Percentiles rank a stretch among this genome's conserved stretches.
Evolutionary conservation across 2,797 vertebrate genomes (phyloP).

Genomic region (Squalus acanthias): DNA sequence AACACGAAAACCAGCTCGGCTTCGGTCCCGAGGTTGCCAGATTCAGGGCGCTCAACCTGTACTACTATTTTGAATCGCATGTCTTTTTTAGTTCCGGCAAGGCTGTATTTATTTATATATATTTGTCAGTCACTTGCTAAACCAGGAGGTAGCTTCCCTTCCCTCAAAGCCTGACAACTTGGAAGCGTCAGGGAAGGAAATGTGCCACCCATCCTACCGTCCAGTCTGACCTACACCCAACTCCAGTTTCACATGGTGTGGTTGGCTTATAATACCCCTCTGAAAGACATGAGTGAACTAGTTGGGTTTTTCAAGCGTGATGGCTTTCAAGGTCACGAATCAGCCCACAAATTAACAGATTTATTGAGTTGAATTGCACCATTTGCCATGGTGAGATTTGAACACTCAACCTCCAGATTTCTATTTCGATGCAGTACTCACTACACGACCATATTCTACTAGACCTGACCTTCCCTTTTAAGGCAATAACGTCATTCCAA

Average conservation of each 20-base stretch:
- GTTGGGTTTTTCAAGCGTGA: neutral
- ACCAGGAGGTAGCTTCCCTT: neutral
- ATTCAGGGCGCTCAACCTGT: too few relatives aligned
- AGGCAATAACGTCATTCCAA: neutral
- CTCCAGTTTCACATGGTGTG: neutral
- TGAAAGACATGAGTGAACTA: neutral
- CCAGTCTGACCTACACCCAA: neutral
- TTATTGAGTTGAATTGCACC: neutral
- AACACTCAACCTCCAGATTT: neutral
- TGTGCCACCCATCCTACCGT: neutral
- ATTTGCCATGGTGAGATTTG: neutral
- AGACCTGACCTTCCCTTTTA: neutral
- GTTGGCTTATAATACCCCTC: neutral
- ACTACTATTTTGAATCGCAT: neutral
- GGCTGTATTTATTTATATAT: neutral
- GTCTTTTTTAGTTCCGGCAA: neutral
- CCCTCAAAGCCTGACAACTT: neutral
- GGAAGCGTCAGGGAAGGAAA: neutral
- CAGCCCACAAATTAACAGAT: neutral
- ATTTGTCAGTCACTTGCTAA: neutral
- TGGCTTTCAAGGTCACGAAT: neutral
- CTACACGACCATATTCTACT: neutral
- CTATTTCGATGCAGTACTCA: neutral
- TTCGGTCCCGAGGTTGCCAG: too few relatives aligned
- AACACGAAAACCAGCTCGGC: too few relatives aligned